phyloP scores from a whole-genome alignment of 2,888 invertebrate species.

The Andrena camellia region DNA sequence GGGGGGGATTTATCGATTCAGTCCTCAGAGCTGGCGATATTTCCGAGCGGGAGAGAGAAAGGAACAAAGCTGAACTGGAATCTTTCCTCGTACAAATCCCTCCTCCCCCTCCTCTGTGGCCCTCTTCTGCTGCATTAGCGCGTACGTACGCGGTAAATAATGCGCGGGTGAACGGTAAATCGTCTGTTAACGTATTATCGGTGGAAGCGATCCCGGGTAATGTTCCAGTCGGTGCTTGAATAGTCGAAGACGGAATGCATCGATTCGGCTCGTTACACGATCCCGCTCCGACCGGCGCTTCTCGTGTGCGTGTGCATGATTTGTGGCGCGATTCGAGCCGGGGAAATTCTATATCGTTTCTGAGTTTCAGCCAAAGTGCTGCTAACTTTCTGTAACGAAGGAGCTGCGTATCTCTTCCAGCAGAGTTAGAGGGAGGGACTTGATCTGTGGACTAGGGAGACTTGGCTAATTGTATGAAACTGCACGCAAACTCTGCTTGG shows the following conservation, averaged over 20 bases:
- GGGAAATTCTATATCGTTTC: slow-evolving; percentile 49
- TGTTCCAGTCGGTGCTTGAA: slow-evolving; percentile 44
- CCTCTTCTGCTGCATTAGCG: slow-evolving; percentile 42
- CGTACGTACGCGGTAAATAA: slow-evolving; percentile 66
- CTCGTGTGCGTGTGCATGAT: slow-evolving; percentile 31
- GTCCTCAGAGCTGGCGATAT: slow-evolving; percentile 36
- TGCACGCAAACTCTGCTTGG: no score
- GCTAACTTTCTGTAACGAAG: slow-evolving; percentile 34
- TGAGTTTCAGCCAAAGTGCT: slow-evolving; percentile 26
- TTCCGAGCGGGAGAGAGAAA: slow-evolving; percentile 51
- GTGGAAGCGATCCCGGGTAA: slow-evolving; percentile 60
- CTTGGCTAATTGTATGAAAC: no score
- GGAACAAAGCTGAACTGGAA: slow-evolving; percentile 49
- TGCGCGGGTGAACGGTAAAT: slow-evolving; percentile 68
- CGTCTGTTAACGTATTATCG: slow-evolving; percentile 74
- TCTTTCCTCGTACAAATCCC: slow-evolving; percentile 65
- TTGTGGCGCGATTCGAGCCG: slow-evolving; percentile 34
- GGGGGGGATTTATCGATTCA: slow-evolving; percentile 63
- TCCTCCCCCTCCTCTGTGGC: background rate
- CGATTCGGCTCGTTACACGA: slow-evolving; percentile 59
- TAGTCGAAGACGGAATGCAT: slow-evolving; percentile 48
- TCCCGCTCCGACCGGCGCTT: slow-evolving; percentile 3
- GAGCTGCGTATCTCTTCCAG: slow-evolving; percentile 7
- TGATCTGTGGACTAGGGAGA: background rate
- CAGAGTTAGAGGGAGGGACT: background rate